A percentile compares a stretch with the other conserved stretches of the same genome.
phyloP scores from a whole-genome alignment of 2,888 invertebrate genomes.

The Pherbina coryleti region DNA sequence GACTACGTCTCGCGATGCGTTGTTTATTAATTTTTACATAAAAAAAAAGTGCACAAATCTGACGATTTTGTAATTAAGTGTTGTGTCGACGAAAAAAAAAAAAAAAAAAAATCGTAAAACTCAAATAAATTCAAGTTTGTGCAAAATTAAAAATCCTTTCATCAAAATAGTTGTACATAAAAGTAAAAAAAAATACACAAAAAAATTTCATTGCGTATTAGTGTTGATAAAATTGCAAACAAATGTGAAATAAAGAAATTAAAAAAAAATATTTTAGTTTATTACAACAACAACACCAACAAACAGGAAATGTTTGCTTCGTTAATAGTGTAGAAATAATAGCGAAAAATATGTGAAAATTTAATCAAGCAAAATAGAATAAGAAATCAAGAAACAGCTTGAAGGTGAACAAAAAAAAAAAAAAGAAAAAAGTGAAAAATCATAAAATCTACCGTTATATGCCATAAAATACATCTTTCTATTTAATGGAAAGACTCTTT shows the following conservation, averaged over 20 bases:
- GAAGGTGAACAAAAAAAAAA: not conserved
- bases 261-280: not conserved
- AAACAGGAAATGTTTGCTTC: constrained; percentile 14
- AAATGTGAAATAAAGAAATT: not conserved
- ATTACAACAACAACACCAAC: not conserved
- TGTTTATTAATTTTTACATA: constrained; percentile 12
- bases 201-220: not conserved
- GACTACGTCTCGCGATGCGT: constrained; percentile 24
- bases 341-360: not conserved
- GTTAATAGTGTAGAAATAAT: constrained; percentile 32
- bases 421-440: not conserved
- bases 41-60: not conserved
- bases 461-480: not conserved
- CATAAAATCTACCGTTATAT: not conserved
- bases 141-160: not conserved
- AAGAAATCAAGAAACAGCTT: not conserved
- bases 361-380: not conserved
- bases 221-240: not conserved
- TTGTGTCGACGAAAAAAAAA: not conserved
- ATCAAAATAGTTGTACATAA: not conserved
- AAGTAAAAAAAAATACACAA: not conserved
- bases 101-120: not conserved
- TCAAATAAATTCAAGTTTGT: not conserved
- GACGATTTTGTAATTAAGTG: not conserved
- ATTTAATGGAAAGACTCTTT: no score